These are phyloP conservation scores for Alsophila aescularia DNA, from an alignment of 2,888 invertebrate genomes.

Conservation along the genomic window DNA sequence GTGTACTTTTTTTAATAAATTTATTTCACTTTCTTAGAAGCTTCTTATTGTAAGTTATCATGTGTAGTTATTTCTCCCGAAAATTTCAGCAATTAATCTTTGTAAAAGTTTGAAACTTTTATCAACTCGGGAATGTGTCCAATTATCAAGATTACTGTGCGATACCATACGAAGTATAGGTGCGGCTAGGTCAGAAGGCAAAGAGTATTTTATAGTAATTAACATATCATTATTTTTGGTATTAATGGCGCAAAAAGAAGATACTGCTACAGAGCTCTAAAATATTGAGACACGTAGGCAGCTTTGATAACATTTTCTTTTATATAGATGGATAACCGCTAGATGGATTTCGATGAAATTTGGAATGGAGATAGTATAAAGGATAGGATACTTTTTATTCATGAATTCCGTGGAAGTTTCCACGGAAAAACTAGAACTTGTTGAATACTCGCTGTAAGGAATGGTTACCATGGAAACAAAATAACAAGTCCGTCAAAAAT, in stretches of 20 bases:
- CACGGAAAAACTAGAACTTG: too few relatives aligned
- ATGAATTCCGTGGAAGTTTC: too few relatives aligned
- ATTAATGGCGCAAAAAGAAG: constrained; percentile 1
- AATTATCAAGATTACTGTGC: constrained; percentile 30
- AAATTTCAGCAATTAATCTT: constrained; percentile 46
- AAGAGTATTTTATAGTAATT: constrained; percentile 10
- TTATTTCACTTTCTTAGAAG: too few relatives aligned
- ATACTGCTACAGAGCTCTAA: constrained; percentile 16
- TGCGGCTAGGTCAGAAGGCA: background rate
- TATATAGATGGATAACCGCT: constrained; percentile 48
- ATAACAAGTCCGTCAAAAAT: too few relatives aligned
- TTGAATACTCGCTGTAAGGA: too few relatives aligned
- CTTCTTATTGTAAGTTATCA: constrained; percentile 12
- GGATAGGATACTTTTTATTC: too few relatives aligned
- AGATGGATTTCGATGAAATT: constrained; percentile 47
- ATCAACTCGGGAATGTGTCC: constrained; percentile 36
- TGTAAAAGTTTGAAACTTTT: constrained; percentile 38
- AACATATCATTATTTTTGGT: constrained; percentile 2
- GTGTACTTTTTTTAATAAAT: too few relatives aligned
- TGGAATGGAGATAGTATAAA: too few relatives aligned
- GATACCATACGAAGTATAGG: background rate
- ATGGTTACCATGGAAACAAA: too few relatives aligned
- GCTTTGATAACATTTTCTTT: constrained; percentile 39
- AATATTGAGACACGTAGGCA: constrained; percentile 47
- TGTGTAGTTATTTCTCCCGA: constrained; percentile 25